Evolutionary conservation across 2,113 vertebrate genomes (phyloP), one percentile per base, ranked within the genome.

Genomic region (Embiotoca jacksoni): DNA sequence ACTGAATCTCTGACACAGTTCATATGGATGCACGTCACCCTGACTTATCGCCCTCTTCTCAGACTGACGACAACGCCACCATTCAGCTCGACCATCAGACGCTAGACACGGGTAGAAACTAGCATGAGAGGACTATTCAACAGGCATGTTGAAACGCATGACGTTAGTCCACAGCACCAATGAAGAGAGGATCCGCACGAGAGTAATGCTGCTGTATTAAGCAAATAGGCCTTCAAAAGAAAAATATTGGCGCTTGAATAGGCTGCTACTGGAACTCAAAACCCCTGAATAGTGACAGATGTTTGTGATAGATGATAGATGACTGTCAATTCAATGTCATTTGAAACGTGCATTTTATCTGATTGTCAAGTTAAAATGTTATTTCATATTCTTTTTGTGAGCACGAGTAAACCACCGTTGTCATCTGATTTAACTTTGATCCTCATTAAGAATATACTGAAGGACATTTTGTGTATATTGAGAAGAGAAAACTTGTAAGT

Each of bases 151-250:
- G 53, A 37, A 74, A 62, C 11, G 8, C 70, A 65, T 70, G 80
- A 90, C 68, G 64, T 82, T 14, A 75, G 59, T 57, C 57, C 59
- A 75, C 50, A 71, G 66, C 35, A 33, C 63, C 55, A 36, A 78
- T 77, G 75, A 81, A 65, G 67, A 81, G 76, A n/a, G 39, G 68
- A 80, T 76, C 78, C 69, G 81, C 64, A 78, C 65, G 54, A 85
- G 57, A 55, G 74, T 31, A 7, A 30, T 35, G 56, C 70, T 53
- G 71, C 68, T 80, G 32, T 41, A 35, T 60, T 6, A 74, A 10
- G 30, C 49, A 11, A 55, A 65, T 60, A 62, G 62, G 63, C 52
- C 30, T 70, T 54, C 47, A 75, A 56, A 87, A 52, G 32, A 23
- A 66, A 14, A 47, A 80, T 55, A 52, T 50, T 32, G 47, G 15